Evolutionary conservation across 2,888 invertebrate species (phyloP).

Genomic region (Protonemura montana): DNA sequence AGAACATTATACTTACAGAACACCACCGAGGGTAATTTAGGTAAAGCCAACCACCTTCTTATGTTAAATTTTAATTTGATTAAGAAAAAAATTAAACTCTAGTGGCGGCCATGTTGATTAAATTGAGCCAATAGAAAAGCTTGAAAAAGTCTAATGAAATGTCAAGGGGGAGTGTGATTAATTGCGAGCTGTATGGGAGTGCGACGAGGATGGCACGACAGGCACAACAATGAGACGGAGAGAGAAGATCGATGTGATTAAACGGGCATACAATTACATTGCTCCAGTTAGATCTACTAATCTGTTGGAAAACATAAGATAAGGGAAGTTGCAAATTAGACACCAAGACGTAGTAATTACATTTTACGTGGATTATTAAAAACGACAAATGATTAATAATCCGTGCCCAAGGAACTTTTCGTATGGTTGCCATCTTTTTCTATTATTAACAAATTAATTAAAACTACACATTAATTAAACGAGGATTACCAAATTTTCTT

Average conservation of each 20-base stretch:
- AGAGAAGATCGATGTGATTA: constrained; percentile 36
- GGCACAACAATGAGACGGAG: constrained; percentile 16
- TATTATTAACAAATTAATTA: constrained; percentile 2
- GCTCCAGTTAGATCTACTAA: constrained; percentile 33
- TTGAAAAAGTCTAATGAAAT: constrained; percentile 60
- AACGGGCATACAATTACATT: constrained; percentile 41
- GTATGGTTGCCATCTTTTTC: not conserved
- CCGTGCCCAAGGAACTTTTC: not conserved
- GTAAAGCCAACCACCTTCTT: constrained; percentile 9
- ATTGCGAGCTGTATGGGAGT: constrained; percentile 57
- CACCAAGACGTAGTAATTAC: not conserved
- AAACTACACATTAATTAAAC: not conserved
- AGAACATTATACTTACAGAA: not conserved
- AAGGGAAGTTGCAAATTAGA: constrained; percentile 4
- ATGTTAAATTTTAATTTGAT: constrained; percentile 57
- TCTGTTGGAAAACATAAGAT: constrained; percentile 29
- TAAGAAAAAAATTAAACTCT: constrained; percentile 61
- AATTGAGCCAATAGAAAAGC: constrained; percentile 55
- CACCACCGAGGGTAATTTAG: not conserved
- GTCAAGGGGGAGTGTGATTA: constrained; percentile 61
- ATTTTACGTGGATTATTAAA: not conserved
- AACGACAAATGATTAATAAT: constrained; percentile 12
- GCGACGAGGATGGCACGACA: constrained; percentile 43
- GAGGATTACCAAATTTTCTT: not conserved
- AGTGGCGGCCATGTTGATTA: constrained; percentile 59